Base-by-base conservation (phyloP, 2,888 invertebrate genomes). In the Stegana nigrithorax region DNA sequence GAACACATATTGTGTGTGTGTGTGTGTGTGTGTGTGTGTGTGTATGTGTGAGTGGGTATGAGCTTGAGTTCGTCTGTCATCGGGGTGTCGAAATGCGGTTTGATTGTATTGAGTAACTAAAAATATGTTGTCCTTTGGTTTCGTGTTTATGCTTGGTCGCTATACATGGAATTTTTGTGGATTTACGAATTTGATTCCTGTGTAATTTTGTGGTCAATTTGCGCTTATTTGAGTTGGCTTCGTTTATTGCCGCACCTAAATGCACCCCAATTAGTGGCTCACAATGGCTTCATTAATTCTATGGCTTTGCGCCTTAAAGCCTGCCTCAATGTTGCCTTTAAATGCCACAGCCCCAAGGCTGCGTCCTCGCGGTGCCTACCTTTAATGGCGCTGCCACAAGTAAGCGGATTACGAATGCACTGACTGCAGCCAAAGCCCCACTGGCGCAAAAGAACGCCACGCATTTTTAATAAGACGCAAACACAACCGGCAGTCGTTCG, bases 141-240 rank as follows among this genome's bases (percentile, higher is more conserved):
- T 21, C 19, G 14, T 39, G 14, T 42, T 42, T 6, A 21, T 19
- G 12, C 23, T 19, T 45, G 45, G n/a, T 42, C 14, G 42, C 7
- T 42, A n/a, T 42, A 44, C 29, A 45, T 19, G 7, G 7, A 32
- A 21, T 55, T 26, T 57, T 25, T 51, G 17, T 55, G 44, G 27
- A 23, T 58, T 45, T 58, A 42, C 45, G 29, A 42, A 26, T 44
- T 39, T 23, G 25, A 56, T 56, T 57, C 42, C 17, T 14, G 53
- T 14, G 25, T 39, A 50, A 55, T 59, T 64, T 45, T 64, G 47
- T 21, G 58, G 63, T 57, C 57, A 50, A 65, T 65, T 57, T 42
- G 21, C 47, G 50, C 56, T 60, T 42, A 60, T 58, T 66, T 62
- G 64, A 64, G 59, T 64, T 58, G 58, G 39, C 39, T 36, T 5